A percentile compares a stretch with the other conserved stretches of the same genome.
These are phyloP conservation scores for Cataglyphis hispanica DNA, from an alignment of 1,140 invertebrate species.

Conservation along the genomic window DNA sequence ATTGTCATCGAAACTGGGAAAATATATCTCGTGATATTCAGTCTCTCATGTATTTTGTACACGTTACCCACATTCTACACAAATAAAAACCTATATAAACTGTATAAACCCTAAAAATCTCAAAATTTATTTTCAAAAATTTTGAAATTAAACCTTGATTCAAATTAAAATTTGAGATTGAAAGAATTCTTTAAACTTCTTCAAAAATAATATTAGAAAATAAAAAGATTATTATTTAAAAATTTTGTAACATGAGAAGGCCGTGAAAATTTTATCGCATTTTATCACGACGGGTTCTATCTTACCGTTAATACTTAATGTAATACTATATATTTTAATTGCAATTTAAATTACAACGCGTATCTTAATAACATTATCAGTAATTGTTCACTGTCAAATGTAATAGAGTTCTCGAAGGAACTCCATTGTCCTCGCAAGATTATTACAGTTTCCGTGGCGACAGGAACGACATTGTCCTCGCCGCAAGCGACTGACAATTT, in stretches of 20 bases:
- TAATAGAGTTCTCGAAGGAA: constrained; percentile 19
- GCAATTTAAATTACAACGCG: neutral
- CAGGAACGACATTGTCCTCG: constrained; percentile 23
- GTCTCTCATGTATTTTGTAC: neutral
- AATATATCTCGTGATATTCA: constrained; percentile 22
- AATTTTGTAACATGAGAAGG: neutral
- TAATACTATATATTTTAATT: neutral
- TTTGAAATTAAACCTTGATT: neutral
- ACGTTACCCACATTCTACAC: neutral
- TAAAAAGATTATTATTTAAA: neutral
- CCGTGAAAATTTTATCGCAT: neutral
- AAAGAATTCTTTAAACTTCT: neutral
- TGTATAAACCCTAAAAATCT: neutral
- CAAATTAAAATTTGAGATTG: neutral
- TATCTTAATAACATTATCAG: neutral
- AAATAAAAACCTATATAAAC: constrained; percentile 20
- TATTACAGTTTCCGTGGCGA: constrained; percentile 30
- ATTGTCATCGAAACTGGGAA: neutral
- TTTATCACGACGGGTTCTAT: neutral
- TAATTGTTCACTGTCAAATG: neutral
- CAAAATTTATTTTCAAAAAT: neutral
- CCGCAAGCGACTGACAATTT: constrained; percentile 35
- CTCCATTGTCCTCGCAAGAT: constrained; percentile 5
- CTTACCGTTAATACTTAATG: neutral
- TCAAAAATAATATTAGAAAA: neutral